Evolutionary conservation across 2,113 vertebrate genomes (phyloP), one percentile per base, ranked within the genome.

Genomic region (Hippocampus guttulatus): DNA sequence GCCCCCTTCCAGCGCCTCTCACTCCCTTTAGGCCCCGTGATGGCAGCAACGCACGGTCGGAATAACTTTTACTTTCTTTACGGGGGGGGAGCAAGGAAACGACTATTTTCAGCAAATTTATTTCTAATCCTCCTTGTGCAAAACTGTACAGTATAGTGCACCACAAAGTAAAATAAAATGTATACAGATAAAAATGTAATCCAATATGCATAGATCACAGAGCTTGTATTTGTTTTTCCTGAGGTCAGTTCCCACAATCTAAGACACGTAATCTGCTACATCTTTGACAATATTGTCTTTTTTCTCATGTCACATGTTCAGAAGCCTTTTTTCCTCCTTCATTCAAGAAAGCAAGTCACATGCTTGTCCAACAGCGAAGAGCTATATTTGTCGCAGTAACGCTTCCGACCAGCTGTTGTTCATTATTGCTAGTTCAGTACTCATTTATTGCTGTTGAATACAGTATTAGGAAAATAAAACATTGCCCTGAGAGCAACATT

Each of bases 1-100:
- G 91, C 91, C 90, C 86, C 81, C 85, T 68, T 45, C 73, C 68
- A 15, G 70, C 68, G 79, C 0, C 20, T 78, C 69, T 3, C 66
- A 11, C 72, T 54, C 21, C 64, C 76, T 70, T 86, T 85, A 81
- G 82, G 87, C 83, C 68, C 78, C 70, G 55, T 62, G 25, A 9
- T 41, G 43, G 62, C 70, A 49, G 75, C 66, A 49, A 33, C 3
- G 68, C 10, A 57, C 25, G 55, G 23, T 25, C n/a, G 27, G 33
- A 33, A 38, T 38, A 38, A 38, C 33, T 38, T 38, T 38, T 38
- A 38, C 5, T 38, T 38, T 38, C 33, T 6, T 38, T 38, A 12
- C 79, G 79, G 88, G 89, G 89, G 89, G 86, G 4, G 18, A 8
- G 3, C 52, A 23, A 55, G 3, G 52, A 55, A n/a, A 55, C 21